Base-by-base conservation (phyloP, 2,113 vertebrate genomes). In the Lonchura striata region DNA sequence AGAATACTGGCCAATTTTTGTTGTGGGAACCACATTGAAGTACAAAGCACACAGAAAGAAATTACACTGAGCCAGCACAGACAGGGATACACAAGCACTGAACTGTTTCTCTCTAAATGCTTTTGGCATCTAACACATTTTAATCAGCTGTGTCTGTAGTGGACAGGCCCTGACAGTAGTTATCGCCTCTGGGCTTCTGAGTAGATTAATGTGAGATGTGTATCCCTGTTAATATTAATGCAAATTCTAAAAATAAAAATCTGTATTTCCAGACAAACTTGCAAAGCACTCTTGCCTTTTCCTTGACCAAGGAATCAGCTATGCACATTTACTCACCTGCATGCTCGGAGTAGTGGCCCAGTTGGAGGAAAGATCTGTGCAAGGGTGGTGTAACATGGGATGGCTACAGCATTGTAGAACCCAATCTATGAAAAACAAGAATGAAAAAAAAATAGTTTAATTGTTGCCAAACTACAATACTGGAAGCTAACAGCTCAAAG, bases 331-430 rank as follows among this genome's bases (percentile, higher is more conserved):
- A 95, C 98, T 72, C 92, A 99, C 99, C 98, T 99, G 99, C 99
- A 99, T 50, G 99, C 98, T 82, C 96, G 97, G 30, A 99, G 98
- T 72, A 99, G 98, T 8, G 99, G 98, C 90, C 79, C 90, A 6
- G 99, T 99, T 22, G 98, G 98, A 88, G 99, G 99, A 89, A 99
- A 98, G 92, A 99, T 98, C 95, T 99, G 98, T 30, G 98, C 91
- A 69, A 99, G 98, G 6, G 99, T 99, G 6, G 98, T 99, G 49
- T 99, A 99, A 97, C 99, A 99, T 27, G 99, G 99, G 94, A 99
- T 96, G 27, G 99, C 99, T 87, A 99, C 99, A 44, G 99, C 98
- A 78, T 99, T 99, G 97, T 99, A 99, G 98, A 99, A 99, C 9
- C 99, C 99, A 80, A 99, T 98, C 99, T 99, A 82, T 30, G 14